Evolutionary conservation across 2,113 vertebrate species (phyloP).

Genomic region (Butorides virescens): DNA sequence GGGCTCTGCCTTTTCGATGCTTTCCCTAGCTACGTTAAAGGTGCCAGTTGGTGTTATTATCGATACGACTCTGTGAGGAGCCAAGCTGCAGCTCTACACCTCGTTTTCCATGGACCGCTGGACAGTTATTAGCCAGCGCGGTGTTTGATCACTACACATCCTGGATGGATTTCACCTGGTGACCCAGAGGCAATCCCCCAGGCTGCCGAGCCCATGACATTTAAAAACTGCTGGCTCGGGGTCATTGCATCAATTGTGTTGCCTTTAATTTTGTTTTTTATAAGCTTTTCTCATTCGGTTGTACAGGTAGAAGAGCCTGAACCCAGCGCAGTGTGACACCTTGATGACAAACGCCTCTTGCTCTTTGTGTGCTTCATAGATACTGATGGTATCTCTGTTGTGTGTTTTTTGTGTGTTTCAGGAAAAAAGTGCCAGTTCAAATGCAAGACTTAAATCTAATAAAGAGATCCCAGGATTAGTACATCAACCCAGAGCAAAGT

Average conservation of each 20-base stretch:
- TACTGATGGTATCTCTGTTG: neutral
- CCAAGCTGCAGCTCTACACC: neutral
- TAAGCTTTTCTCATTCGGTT: neutral
- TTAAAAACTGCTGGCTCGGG: neutral
- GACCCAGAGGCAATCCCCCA: neutral
- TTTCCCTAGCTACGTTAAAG: neutral
- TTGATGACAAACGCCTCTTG: neutral
- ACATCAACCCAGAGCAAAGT: conserved; percentile 83
- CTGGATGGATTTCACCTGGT: neutral
- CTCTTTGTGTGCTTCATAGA: neutral
- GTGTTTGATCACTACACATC: rapidly evolving
- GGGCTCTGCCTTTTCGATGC: neutral
- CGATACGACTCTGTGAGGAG: rapidly evolving
- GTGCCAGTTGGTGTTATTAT: rapidly evolving
- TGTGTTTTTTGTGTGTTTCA: conserved; percentile 64
- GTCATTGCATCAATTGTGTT: neutral
- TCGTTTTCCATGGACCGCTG: rapidly evolving
- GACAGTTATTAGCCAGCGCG: rapidly evolving
- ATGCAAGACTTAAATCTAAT: conserved; percentile 76
- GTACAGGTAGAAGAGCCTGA: neutral
- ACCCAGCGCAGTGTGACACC: neutral
- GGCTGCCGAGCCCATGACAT: rapidly evolving
- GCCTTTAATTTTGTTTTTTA: neutral
- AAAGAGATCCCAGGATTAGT: conserved; percentile 82
- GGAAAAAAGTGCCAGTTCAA: conserved; percentile 85